Evolutionary conservation across 2,888 invertebrate genomes (phyloP).

Genomic region (Chelonus formosanus): DNA sequence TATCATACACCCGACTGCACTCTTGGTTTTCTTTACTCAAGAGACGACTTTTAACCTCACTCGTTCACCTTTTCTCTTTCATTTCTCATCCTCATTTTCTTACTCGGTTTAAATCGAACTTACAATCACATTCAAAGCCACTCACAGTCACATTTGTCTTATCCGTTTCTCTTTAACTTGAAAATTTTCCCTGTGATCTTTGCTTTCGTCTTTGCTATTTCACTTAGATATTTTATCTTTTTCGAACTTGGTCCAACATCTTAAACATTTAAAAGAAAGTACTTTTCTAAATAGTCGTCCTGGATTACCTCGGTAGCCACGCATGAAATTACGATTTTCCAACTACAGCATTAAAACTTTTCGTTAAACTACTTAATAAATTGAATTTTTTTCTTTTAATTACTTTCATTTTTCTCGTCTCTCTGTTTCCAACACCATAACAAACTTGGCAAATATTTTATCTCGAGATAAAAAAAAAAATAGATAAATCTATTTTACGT

Average conservation of each 20-base stretch:
- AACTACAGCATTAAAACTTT: conserved; percentile 12
- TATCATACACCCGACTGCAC: conserved; percentile 21
- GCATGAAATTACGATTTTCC: conserved; percentile 28
- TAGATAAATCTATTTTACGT: not conserved
- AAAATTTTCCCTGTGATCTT: not conserved
- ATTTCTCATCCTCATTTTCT: not conserved
- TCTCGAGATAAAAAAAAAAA: not conserved
- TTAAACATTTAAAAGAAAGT: conserved; percentile 3
- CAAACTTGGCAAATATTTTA: too few relatives aligned
- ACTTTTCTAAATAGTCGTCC: not conserved
- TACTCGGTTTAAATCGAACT: conserved; percentile 6
- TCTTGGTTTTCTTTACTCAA: not conserved
- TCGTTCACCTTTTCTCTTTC: not conserved
- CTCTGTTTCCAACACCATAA: too few relatives aligned
- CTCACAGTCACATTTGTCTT: conserved; percentile 2
- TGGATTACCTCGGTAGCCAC: conserved; percentile 17
- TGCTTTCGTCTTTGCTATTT: not conserved
- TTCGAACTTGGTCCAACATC: not conserved
- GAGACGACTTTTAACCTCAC: conserved; percentile 9
- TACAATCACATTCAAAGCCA: conserved; percentile 4
- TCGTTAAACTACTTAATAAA: not conserved
- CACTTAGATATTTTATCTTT: conserved; percentile 1
- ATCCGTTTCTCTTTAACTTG: not conserved
- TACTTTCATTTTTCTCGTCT: too few relatives aligned
- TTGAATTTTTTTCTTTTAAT: not conserved